A percentile compares a stretch with the other conserved stretches of the same genome.
Conservation (phyloP, 2,113 vertebrate species). For the Cyanocitta stelleri region DNA sequence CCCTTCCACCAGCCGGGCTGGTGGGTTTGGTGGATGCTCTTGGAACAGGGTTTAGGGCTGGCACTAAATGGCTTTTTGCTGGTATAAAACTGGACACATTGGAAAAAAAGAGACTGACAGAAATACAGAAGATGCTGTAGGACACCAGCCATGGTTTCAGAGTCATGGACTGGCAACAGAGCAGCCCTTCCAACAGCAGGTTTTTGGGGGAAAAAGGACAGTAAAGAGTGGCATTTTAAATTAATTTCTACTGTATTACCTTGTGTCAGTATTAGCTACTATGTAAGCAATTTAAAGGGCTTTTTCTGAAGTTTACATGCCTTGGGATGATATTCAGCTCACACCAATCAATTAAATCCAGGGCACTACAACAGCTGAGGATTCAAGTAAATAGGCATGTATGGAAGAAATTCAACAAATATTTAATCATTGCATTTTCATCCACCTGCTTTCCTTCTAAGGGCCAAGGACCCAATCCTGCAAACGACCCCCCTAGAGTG, state of each 20-base stretch:
- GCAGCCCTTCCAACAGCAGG: background rate
- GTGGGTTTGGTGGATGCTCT: background rate
- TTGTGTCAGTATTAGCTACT: background rate
- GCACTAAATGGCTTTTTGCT: background rate
- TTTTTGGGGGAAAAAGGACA: background rate
- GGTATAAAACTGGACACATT: background rate
- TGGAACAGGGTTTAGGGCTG: background rate
- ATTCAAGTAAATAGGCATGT: background rate
- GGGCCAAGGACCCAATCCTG: background rate
- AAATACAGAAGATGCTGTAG: background rate
- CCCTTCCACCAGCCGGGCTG: background rate
- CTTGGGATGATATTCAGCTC: background rate
- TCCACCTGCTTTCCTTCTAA: background rate
- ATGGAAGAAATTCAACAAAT: background rate
- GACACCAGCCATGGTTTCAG: background rate
- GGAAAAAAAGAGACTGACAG: background rate
- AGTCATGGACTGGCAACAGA: background rate
- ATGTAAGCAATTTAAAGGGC: background rate
- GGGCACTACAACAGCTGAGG: background rate
- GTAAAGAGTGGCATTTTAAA: background rate
- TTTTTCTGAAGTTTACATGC: background rate
- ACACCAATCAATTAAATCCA: conserved; percentile 14
- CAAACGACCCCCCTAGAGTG: background rate
- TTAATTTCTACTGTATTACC: background rate
- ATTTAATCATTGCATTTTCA: background rate